phyloP scores from a whole-genome alignment of 2,797 vertebrate genomes.

The Schizopygopsis pylzovi region DNA sequence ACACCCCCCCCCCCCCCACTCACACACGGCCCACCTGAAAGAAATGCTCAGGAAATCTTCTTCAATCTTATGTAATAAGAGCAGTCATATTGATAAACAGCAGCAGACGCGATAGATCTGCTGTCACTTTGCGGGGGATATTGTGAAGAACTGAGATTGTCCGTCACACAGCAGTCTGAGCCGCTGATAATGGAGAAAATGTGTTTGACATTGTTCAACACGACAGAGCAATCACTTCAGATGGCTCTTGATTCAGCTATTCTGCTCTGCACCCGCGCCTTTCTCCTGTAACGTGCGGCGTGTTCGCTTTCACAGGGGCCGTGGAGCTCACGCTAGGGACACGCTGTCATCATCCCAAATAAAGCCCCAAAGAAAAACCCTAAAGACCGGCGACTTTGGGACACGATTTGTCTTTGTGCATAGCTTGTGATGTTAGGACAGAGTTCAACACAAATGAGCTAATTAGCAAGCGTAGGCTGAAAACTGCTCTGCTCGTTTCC shows the following conservation, averaged over 20 bases:
- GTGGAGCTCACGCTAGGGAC: constrained; percentile 4
- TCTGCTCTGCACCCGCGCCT: neutral
- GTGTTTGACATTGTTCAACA: constrained; percentile 49
- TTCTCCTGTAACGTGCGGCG: neutral
- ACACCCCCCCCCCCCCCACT: constrained; percentile 54
- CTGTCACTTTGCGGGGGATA: constrained; percentile 38
- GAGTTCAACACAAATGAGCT: constrained; percentile 29
- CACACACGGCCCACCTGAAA: constrained; percentile 54
- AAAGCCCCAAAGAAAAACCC: neutral
- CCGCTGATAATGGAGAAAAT: constrained; percentile 48
- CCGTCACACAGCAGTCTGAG: constrained; percentile 41
- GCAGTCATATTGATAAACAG: constrained; percentile 57
- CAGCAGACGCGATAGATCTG: constrained; percentile 31
- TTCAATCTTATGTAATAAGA: constrained; percentile 75
- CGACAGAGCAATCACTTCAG: constrained; percentile 45
- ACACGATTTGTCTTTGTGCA: constrained; percentile 1
- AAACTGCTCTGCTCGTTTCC: neutral
- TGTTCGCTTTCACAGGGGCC: neutral
- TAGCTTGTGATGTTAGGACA: constrained; percentile 1
- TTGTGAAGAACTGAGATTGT: constrained; percentile 48
- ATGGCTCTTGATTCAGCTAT: constrained; percentile 42
- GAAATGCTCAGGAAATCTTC: constrained; percentile 76
- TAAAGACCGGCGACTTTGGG: neutral
- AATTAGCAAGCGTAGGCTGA: constrained; percentile 12
- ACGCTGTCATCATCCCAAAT: constrained; percentile 9